Evolutionary conservation across 2,888 invertebrate species (phyloP), one percentile per base, ranked within the genome.

Genomic region (Netelia fuscicornis): DNA sequence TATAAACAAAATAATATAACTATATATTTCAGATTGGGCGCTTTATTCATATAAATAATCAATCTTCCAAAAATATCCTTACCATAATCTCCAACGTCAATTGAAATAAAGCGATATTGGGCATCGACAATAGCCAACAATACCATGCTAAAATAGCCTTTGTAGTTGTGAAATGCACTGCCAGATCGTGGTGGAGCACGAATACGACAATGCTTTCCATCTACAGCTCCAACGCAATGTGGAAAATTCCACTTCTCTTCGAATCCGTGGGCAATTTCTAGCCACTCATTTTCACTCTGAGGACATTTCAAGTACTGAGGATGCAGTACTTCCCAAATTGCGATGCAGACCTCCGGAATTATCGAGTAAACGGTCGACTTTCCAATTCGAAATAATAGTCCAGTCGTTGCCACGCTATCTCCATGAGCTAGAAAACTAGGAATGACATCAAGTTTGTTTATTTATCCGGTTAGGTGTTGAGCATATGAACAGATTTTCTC

Each of bases 151-250:
- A 71, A 87, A 70, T 67, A 83, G 20, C 77, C 81, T 74, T 88
- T 88, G 62, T 88, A 88, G 81, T 88, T 88, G 74, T 83, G 84
- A 67, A 77, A 88, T 8, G 58, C 25, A 56, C 85, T 76, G 8
- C 87, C 87, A 60, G 85, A 77, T 25, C 86, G 72, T 37, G 81
- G 83, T 17, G 89, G 89, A 25, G 71, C 72, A 20, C 68, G 37
- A 58, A 88, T 88, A n/a, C 25, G 37, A 13, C 71, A 72, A 25
- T 83, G 74, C 17, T 79, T 79, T 2, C 58, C 67, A 60, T 83
- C 83, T 2, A 77, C 25, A n/a, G 78, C 72, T 10, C 78, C 67
- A 25, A 78, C n/a, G n/a, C 74, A 81, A 78, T 88, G 81, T 5
- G 86, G 75, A 56, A 88, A 77, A 68, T 88, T 79, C 87, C 87